Evolutionary conservation across 2,797 vertebrate species (phyloP).

Genomic region (Arctocebus calabarensis): DNA sequence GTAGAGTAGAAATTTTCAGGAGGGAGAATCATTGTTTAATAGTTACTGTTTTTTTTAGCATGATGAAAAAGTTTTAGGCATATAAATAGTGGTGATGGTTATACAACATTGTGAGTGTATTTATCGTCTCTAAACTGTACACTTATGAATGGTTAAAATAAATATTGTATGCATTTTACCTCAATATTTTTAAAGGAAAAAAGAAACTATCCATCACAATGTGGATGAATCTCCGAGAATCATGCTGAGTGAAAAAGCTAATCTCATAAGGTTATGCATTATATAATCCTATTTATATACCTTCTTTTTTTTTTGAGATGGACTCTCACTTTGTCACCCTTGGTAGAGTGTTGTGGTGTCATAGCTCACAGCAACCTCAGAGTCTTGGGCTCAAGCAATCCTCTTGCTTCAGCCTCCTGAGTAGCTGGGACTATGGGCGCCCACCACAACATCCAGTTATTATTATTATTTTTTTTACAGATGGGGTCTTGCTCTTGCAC

Average conservation of each 20-base stretch:
- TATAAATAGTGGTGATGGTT: neutral
- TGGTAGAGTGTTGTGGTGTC: too few relatives aligned
- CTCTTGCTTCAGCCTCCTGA: too few relatives aligned
- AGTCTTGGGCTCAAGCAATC: too few relatives aligned
- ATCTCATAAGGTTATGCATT: constrained; percentile 8
- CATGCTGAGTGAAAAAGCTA: neutral
- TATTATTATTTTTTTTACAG: too few relatives aligned
- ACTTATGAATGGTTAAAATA: constrained; percentile 44
- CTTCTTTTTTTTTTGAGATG: neutral
- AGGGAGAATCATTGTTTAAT: neutral
- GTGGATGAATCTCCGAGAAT: neutral
- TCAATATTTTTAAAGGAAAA: neutral
- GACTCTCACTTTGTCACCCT: too few relatives aligned
- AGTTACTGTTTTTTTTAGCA: neutral
- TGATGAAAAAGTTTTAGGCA: neutral
- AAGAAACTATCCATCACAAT: constrained; percentile 9
- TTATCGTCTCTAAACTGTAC: neutral
- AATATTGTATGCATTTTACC: neutral
- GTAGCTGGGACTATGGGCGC: too few relatives aligned
- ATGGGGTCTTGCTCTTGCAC: too few relatives aligned
- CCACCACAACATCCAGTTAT: too few relatives aligned
- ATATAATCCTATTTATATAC: neutral
- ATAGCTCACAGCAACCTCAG: too few relatives aligned
- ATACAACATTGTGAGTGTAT: neutral
- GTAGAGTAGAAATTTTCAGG: neutral